These are phyloP conservation scores for Sylvilagus floridanus DNA, from an alignment of 2,797 vertebrate species.

Conservation along the genomic window DNA sequence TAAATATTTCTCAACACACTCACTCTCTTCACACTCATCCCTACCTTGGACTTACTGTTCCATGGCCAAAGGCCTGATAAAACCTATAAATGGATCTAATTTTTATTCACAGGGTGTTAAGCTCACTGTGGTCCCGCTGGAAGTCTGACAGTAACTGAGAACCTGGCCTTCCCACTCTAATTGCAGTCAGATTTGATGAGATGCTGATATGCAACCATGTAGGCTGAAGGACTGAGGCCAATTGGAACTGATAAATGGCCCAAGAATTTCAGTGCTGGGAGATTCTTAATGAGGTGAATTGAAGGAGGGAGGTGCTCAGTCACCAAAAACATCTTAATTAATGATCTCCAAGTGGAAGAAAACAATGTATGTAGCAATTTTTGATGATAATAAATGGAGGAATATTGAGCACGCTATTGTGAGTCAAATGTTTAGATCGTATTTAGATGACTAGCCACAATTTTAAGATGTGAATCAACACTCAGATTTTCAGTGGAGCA, in stretches of 20 bases:
- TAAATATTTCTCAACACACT: background rate
- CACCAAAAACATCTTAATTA: constrained; percentile 55
- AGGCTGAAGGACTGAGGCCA: background rate
- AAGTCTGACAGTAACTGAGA: background rate
- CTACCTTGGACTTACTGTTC: background rate
- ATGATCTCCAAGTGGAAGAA: constrained; percentile 10
- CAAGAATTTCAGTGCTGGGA: background rate
- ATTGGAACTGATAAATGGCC: background rate
- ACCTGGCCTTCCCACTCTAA: background rate
- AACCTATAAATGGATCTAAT: background rate
- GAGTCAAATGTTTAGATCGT: background rate
- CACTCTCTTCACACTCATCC: background rate
- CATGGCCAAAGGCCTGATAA: background rate
- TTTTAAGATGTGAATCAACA: background rate
- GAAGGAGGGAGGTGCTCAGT: background rate
- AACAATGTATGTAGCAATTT: constrained; percentile 10
- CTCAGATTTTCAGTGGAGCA: background rate
- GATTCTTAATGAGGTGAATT: background rate
- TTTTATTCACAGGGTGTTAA: background rate
- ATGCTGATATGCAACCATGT: background rate
- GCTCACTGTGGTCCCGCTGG: background rate
- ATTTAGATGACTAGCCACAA: constrained; percentile 23
- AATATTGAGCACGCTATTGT: background rate
- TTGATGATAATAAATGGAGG: background rate
- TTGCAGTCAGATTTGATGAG: constrained; percentile 32